Percentiles rank a stretch among this genome's conserved stretches.
Conservation (phyloP, 2,113 vertebrate genomes). For the Eurystomus gularis region DNA sequence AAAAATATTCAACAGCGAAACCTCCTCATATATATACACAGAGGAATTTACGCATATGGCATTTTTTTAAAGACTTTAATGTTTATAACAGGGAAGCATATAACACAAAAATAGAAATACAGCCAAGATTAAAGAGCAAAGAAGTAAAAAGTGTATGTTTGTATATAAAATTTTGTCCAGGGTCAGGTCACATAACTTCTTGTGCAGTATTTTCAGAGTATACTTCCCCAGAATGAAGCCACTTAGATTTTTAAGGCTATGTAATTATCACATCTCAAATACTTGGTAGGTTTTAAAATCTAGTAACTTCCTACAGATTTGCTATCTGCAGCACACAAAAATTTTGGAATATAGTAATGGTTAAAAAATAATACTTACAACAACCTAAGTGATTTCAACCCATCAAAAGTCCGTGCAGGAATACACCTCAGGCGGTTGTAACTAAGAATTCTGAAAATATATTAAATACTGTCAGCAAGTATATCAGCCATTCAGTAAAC, state of each 20-base stretch:
- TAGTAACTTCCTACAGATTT: neutral
- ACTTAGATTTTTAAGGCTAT: neutral
- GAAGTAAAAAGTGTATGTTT: neutral
- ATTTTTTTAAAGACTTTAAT: neutral
- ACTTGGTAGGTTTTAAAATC: neutral
- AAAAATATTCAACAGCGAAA: neutral
- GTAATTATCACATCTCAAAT: neutral
- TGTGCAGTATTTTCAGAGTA: neutral
- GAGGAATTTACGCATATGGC: neutral
- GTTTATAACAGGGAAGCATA: neutral
- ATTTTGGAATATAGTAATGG: neutral
- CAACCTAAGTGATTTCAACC: constrained; percentile 88
- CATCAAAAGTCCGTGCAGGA: constrained; percentile 88
- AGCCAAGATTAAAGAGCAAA: neutral
- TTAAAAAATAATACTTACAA: constrained; percentile 82
- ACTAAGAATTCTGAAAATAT: constrained; percentile 89
- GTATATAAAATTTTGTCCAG: neutral
- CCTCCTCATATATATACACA: neutral
- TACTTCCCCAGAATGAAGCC: neutral
- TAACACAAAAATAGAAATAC: neutral
- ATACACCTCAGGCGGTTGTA: constrained; percentile 94
- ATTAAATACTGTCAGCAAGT: neutral
- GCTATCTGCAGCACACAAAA: neutral
- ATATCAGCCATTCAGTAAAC: neutral
- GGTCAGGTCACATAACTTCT: neutral